These are phyloP conservation scores for Setipinna tenuifilis DNA, from an alignment of 2,797 vertebrate species.

Conservation along the genomic window DNA sequence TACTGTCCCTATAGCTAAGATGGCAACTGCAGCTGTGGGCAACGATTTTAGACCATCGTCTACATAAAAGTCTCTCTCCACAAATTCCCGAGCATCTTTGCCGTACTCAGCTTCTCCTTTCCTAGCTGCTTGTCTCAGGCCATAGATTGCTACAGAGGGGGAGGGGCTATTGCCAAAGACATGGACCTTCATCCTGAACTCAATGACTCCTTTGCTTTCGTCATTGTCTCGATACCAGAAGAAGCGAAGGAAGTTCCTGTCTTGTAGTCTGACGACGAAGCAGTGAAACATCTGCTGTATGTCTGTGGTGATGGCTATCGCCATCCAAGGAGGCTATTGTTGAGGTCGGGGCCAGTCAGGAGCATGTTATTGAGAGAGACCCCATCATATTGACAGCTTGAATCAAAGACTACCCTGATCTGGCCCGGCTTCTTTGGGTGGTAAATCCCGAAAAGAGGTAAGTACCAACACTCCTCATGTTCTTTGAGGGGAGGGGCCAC, in stretches of 20 bases:
- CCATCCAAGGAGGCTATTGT: slow-evolving; percentile 1
- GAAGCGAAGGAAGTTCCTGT: slow-evolving; percentile 7
- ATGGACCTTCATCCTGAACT: background rate
- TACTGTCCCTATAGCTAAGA: slow-evolving; percentile 6
- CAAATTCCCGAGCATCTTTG: background rate
- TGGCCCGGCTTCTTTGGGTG: slow-evolving; percentile 12
- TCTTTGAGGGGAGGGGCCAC: background rate
- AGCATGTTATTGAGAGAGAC: slow-evolving; percentile 9
- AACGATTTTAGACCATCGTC: background rate
- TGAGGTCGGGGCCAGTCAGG: slow-evolving; percentile 17
- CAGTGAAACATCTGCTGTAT: slow-evolving; percentile 28
- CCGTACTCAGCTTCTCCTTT: background rate
- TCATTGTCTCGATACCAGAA: slow-evolving; percentile 23
- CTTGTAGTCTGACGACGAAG: slow-evolving; percentile 2
- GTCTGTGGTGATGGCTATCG: background rate
- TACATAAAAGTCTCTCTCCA: background rate
- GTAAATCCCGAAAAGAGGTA: background rate
- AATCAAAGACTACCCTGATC: slow-evolving; percentile 19
- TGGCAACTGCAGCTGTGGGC: background rate
- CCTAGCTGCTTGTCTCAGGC: background rate
- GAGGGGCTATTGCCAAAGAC: background rate
- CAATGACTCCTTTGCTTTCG: background rate
- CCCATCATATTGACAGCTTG: background rate
- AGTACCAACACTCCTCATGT: background rate
- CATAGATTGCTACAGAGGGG: background rate